Evolutionary conservation across 2,113 vertebrate genomes (phyloP).

Genomic region (Notiomystis cincta): DNA sequence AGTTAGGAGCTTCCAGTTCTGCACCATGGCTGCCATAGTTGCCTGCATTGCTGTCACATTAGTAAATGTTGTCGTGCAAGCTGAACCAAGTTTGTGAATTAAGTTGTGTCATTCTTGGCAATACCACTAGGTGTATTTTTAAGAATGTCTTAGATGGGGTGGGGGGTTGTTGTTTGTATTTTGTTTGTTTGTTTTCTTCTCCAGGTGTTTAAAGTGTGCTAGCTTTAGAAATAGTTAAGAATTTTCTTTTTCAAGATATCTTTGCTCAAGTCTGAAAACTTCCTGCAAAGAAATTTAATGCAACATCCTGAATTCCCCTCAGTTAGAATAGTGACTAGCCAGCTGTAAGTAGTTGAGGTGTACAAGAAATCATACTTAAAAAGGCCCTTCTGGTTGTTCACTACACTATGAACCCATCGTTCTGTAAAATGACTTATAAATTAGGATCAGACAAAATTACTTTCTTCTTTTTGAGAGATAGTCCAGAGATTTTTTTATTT

Average conservation of each 20-base stretch:
- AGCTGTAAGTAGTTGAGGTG: background rate
- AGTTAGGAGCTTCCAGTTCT: background rate
- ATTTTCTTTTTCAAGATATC: background rate
- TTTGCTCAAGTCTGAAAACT: background rate
- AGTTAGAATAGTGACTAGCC: background rate
- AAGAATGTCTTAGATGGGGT: background rate
- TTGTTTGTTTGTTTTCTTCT: background rate
- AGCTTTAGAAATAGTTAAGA: background rate
- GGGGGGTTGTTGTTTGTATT: background rate
- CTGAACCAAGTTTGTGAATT: background rate
- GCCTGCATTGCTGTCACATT: background rate
- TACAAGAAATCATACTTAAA: background rate
- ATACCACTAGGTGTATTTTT: background rate
- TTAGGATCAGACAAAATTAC: background rate
- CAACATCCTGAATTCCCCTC: background rate
- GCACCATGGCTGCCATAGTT: fast-evolving
- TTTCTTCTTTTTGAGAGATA: background rate
- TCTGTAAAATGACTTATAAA: background rate
- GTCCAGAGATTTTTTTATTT: background rate
- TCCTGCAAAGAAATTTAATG: background rate
- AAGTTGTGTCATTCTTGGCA: conserved; percentile 1
- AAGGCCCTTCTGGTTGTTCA: background rate
- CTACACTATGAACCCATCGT: background rate
- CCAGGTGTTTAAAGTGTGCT: background rate
- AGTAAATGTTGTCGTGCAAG: background rate